These are phyloP conservation scores for Chloroclystis v-ata DNA, from an alignment of 2,888 invertebrate species.

Conservation along the genomic window DNA sequence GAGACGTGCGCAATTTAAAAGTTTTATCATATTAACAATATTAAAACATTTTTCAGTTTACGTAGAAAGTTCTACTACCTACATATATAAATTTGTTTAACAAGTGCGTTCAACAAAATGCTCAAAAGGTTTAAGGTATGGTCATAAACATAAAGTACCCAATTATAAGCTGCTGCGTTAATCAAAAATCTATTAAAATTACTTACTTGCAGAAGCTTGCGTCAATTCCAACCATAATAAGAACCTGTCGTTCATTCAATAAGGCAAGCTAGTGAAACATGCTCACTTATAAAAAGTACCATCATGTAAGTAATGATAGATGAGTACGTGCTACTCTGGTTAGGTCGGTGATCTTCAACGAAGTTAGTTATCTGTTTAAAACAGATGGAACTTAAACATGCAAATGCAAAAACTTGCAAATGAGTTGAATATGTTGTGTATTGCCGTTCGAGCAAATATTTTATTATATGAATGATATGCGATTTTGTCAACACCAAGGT, in stretches of 20 bases:
- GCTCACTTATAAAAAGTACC: slow-evolving; percentile 37
- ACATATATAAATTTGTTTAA: too few species aligned
- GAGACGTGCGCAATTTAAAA: too few species aligned
- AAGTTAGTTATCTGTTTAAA: slow-evolving; percentile 32
- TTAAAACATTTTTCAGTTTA: too few species aligned
- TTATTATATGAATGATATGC: too few species aligned
- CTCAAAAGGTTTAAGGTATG: too few species aligned
- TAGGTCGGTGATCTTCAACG: slow-evolving; percentile 34
- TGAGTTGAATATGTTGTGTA: neutral
- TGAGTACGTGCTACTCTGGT: slow-evolving; percentile 31
- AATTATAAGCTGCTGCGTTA: too few species aligned
- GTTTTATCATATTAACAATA: too few species aligned
- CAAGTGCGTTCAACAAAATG: too few species aligned
- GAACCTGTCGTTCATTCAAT: slow-evolving; percentile 35
- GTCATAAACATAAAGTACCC: too few species aligned
- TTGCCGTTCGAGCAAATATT: too few species aligned
- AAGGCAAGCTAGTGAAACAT: slow-evolving; percentile 31
- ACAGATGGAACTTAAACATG: slow-evolving; percentile 17
- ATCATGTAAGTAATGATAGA: slow-evolving; percentile 42
- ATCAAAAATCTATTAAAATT: slow-evolving; percentile 9
- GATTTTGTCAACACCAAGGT: neutral
- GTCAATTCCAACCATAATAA: slow-evolving; percentile 39
- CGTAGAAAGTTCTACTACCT: too few species aligned
- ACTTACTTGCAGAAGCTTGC: slow-evolving; percentile 18
- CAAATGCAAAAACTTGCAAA: slow-evolving; percentile 19